phyloP scores from a whole-genome alignment of 2,888 invertebrate genomes.

The Brassicogethes aeneus region DNA sequence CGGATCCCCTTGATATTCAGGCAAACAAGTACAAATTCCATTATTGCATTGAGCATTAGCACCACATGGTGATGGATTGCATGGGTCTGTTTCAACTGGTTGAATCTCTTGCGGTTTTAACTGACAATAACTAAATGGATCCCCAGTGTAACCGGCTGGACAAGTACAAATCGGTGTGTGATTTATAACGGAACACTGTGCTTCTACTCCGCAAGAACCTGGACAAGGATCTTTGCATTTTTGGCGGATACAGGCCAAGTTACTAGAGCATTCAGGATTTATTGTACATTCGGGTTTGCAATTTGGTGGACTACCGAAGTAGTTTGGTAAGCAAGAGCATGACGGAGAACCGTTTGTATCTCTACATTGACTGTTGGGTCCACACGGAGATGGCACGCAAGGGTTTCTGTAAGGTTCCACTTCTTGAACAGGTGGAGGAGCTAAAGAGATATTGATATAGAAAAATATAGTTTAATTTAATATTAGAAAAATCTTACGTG shows the following conservation, averaged over 20 bases:
- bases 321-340: constrained; percentile 46
- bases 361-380: constrained; percentile 48
- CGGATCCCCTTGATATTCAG: constrained; percentile 68
- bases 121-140: constrained; percentile 46
- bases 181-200: constrained; percentile 55
- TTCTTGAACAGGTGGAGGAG: constrained; percentile 18
- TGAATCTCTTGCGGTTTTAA: constrained; percentile 30
- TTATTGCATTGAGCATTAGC: constrained; percentile 52
- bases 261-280: constrained; percentile 46
- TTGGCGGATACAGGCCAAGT: constrained; percentile 44
- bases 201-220: constrained; percentile 53
- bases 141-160: constrained; percentile 52
- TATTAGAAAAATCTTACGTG: constrained; percentile 27
- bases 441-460: constrained; percentile 12
- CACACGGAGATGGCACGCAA: constrained; percentile 51
- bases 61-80: constrained; percentile 55
- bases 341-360: constrained; percentile 43
- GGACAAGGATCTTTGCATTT: constrained; percentile 59
- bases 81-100: constrained; percentile 41
- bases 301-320: constrained; percentile 46
- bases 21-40: constrained; percentile 59
- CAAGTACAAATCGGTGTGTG: constrained; percentile 61
- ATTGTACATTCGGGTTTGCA: constrained; percentile 48
- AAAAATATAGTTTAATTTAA: neutral
- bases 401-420: constrained; percentile 35